These are phyloP conservation scores for Scolopax bukidnonensis DNA, from an alignment of 2,797 vertebrate genomes.

Conservation along the genomic window DNA sequence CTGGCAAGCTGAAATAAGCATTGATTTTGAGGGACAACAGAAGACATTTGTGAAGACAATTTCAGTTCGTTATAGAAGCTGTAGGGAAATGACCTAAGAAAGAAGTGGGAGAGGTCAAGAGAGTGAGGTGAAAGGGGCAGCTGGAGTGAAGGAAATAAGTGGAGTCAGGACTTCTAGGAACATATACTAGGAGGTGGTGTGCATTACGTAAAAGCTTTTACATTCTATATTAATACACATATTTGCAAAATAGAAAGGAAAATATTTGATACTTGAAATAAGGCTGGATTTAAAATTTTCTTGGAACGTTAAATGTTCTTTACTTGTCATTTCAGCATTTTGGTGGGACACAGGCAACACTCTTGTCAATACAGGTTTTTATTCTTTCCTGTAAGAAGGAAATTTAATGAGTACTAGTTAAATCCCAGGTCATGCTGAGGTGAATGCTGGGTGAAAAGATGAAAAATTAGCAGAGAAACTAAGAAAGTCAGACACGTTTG, in stretches of 20 bases:
- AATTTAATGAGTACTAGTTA: not conserved
- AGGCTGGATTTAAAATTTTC: not conserved
- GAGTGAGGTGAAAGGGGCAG: not conserved
- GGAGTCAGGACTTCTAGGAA: not conserved
- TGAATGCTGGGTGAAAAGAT: not conserved
- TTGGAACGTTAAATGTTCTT: not conserved
- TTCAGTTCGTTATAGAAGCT: not conserved
- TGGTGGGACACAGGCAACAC: not conserved
- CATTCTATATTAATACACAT: not conserved
- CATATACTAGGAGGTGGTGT: not conserved
- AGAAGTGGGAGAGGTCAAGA: not conserved
- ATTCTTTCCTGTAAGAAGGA: not conserved
- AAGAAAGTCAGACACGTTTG: not conserved
- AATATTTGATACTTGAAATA: not conserved
- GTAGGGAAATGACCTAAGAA: not conserved
- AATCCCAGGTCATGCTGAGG: not conserved
- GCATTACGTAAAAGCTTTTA: not conserved
- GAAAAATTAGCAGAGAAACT: not conserved
- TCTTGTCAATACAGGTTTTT: not conserved
- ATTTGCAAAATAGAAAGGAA: not conserved
- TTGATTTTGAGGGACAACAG: not conserved
- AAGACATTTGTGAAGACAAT: not conserved
- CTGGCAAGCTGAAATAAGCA: not conserved
- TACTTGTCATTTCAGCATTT: not conserved
- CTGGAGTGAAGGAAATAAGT: not conserved